Evolutionary conservation across 2,113 vertebrate genomes (phyloP).

Genomic region (Nanorana parkeri): DNA sequence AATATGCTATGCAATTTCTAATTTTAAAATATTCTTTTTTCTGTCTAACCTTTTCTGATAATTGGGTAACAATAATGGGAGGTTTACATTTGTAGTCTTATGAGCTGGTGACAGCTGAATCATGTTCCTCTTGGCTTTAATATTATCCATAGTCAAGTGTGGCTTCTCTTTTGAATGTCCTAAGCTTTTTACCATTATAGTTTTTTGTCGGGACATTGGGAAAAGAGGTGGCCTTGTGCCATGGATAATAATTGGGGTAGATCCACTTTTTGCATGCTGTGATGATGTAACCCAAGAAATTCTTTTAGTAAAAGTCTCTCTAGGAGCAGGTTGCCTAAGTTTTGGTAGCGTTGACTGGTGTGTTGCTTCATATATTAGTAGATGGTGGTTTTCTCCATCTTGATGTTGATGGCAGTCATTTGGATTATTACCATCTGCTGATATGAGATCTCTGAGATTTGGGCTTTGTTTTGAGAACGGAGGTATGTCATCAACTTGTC

Average conservation of each 20-base stretch:
- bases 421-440: constrained; percentile 62
- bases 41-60: constrained; percentile 71
- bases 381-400: constrained; percentile 56
- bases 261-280: constrained; percentile 59
- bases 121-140: constrained; percentile 73
- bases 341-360: constrained; percentile 69
- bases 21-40: constrained; percentile 70
- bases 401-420: constrained; percentile 53
- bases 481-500: constrained; percentile 55
- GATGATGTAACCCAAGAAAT: constrained; percentile 71
- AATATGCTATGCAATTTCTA: constrained; percentile 67
- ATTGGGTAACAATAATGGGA: constrained; percentile 74
- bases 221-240: constrained; percentile 70
- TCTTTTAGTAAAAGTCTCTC: constrained; percentile 70
- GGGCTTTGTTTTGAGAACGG: constrained; percentile 50
- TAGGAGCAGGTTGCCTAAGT: constrained; percentile 66
- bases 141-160: constrained; percentile 59
- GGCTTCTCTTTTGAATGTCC: constrained; percentile 74
- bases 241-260: constrained; percentile 64
- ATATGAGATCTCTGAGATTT: constrained; percentile 67
- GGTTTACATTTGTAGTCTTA: constrained; percentile 71
- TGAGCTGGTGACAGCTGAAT: constrained; percentile 70
- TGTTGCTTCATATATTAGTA: constrained; percentile 61
- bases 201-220: constrained; percentile 70
- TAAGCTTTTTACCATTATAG: constrained; percentile 69